A percentile compares a stretch with the other conserved stretches of the same genome.
These are phyloP conservation scores for Cosmopolites sordidus DNA, from an alignment of 2,888 invertebrate genomes.

Conservation along the genomic window DNA sequence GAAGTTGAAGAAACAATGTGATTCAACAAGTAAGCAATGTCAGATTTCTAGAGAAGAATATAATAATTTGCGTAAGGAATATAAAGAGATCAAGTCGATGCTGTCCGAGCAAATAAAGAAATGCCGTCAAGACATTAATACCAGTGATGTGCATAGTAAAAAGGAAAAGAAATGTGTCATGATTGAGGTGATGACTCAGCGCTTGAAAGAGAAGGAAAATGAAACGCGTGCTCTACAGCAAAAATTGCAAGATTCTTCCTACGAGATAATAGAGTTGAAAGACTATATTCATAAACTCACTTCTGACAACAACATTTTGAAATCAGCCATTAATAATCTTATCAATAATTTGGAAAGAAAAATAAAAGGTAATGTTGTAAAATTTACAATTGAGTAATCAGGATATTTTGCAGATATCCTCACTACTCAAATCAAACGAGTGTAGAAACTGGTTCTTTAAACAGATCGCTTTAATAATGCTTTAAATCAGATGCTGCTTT, in stretches of 20 bases:
- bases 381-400: not conserved
- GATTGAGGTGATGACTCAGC: conserved; percentile 1
- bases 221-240: conserved; percentile 15
- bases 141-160: not conserved
- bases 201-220: conserved; percentile 17
- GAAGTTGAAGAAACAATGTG: conserved; percentile 6
- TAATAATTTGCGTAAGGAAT: conserved; percentile 26
- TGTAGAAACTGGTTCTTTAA: too few relatives aligned
- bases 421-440: too few relatives aligned
- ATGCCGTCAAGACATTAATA: conserved; percentile 10
- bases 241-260: conserved; percentile 18
- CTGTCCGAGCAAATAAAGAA: conserved; percentile 22
- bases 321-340: conserved; percentile 26
- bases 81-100: conserved; percentile 26
- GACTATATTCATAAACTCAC: conserved; percentile 25
- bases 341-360: conserved; percentile 27
- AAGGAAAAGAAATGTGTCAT: not conserved
- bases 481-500: too few relatives aligned
- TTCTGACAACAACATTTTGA: conserved; percentile 27
- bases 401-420: too few relatives aligned
- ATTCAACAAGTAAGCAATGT: conserved; percentile 8
- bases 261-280: conserved; percentile 26
- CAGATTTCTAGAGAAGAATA: conserved; percentile 26
- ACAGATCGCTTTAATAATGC: too few relatives aligned
- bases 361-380: conserved; percentile 22